Conservation (phyloP, 2,888 invertebrate genomes). For the Lydus trimaculatus region DNA sequence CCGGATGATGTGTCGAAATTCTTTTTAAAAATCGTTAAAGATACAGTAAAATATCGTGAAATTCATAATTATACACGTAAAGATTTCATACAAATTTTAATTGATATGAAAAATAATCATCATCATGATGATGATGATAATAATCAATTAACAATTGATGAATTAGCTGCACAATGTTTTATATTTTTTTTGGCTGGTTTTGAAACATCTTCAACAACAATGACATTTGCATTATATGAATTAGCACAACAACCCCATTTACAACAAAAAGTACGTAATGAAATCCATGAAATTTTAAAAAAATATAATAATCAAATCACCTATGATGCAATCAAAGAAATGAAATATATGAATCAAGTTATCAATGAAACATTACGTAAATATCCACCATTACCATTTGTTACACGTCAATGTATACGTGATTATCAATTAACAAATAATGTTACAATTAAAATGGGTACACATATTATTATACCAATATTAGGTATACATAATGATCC, state of each 20-base stretch:
- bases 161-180: slow-evolving; percentile 56
- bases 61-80: slow-evolving; percentile 39
- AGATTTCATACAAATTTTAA: slow-evolving; percentile 56
- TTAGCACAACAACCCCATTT: slow-evolving; percentile 57
- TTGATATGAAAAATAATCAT: slow-evolving; percentile 45
- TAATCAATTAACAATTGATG: slow-evolving; percentile 35
- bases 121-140: background rate
- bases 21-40: slow-evolving; percentile 32
- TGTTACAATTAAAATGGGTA: slow-evolving; percentile 15
- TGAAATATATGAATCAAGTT: slow-evolving; percentile 61
- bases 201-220: slow-evolving; percentile 61
- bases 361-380: slow-evolving; percentile 42
- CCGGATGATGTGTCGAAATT: slow-evolving; percentile 41
- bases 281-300: slow-evolving; percentile 49
- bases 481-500: slow-evolving; percentile 49
- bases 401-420: background rate
- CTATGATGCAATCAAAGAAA: slow-evolving; percentile 58
- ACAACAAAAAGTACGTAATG: slow-evolving; percentile 58
- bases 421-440: background rate
- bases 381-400: background rate
- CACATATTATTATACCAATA: slow-evolving; percentile 41
- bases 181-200: slow-evolving; percentile 63
- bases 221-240: slow-evolving; percentile 57
- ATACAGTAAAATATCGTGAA: slow-evolving; percentile 41
- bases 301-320: slow-evolving; percentile 52